Evolutionary conservation across 1,140 invertebrate species (phyloP).

Genomic region (Diorhabda elongata): DNA sequence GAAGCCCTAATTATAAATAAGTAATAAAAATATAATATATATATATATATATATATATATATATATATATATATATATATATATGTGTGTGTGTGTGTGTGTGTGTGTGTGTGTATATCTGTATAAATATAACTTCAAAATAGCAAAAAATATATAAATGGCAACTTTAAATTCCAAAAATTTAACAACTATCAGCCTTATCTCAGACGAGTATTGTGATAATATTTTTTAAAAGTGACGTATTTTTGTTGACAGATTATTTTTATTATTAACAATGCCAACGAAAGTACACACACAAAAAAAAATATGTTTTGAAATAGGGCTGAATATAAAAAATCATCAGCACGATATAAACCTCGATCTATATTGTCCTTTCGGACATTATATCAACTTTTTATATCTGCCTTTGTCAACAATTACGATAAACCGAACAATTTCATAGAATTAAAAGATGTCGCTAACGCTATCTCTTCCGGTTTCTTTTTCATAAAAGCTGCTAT

Average conservation of each 20-base stretch:
- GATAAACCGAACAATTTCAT: constrained; percentile 87
- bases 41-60: too few species aligned
- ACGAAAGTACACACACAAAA: background rate
- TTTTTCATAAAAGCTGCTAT: constrained; percentile 85
- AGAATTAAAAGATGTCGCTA: constrained; percentile 90
- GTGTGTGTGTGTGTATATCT: background rate
- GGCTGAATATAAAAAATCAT: background rate
- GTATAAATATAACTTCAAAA: constrained; percentile 1
- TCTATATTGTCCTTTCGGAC: too few species aligned
- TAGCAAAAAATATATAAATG: background rate
- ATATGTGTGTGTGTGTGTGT: too few species aligned
- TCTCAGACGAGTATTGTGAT: background rate
- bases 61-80: too few species aligned
- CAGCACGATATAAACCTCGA: background rate
- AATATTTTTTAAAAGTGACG: background rate
- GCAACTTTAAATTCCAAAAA: background rate
- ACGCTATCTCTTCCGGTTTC: constrained; percentile 83
- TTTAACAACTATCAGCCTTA: constrained; percentile 1
- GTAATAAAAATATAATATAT: too few species aligned
- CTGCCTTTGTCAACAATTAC: constrained; percentile 52
- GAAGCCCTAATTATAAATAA: too few species aligned
- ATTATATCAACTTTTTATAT: background rate
- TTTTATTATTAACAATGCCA: too few species aligned
- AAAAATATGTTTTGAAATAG: background rate
- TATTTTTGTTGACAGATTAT: too few species aligned